Evolutionary conservation across 2,797 vertebrate genomes (phyloP), one percentile per base, ranked within the genome.

Genomic region (Eupleurogrammus muticus): DNA sequence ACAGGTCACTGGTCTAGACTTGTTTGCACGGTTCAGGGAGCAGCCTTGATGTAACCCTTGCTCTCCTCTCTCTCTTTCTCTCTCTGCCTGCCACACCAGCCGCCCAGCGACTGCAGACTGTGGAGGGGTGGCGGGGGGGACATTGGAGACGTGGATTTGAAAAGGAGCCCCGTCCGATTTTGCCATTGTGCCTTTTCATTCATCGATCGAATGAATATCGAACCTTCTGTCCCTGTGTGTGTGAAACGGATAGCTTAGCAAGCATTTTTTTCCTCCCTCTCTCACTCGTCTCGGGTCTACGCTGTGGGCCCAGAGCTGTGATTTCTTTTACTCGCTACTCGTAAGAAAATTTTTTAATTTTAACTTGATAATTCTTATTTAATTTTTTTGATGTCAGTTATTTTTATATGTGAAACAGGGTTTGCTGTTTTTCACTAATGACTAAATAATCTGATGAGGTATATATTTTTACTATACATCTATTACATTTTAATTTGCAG

Each of bases 191-290:
- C 96, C 96, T 97, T 97, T 98, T 96, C 96, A 98, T 97, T 96
- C 96, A 98, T 98, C 96, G 97, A 98, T 99, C 96, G 96, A 97
- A 96, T 97, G 97, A 97, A 96, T 98, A 98, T 98, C 96, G 96
- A 98, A 97, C 96, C 96, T 97, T 97, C 97, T 98, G 97, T 97
- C 96, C 93, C 96, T 94, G 96, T 93, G 94, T 97, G 95, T 97
- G 96, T 97, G 97, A 98, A 97, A 97, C 93, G 94, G 96, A 98
- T 97, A 97, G 96, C 96, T 97, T 96, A 98, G 96, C 96, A 95
- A 97, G 96, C 96, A 96, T 93, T 96, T 96, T n/a, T 87, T 86
- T 69, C 59, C 32, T 10, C 28, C 59, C 79, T 59, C 79, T 77
- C 82, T 48, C 28, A 6, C 28, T 28, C 28, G 28, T 66, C 78